Base-by-base conservation (phyloP, 2,888 invertebrate genomes). In the Acronicta aceris region DNA sequence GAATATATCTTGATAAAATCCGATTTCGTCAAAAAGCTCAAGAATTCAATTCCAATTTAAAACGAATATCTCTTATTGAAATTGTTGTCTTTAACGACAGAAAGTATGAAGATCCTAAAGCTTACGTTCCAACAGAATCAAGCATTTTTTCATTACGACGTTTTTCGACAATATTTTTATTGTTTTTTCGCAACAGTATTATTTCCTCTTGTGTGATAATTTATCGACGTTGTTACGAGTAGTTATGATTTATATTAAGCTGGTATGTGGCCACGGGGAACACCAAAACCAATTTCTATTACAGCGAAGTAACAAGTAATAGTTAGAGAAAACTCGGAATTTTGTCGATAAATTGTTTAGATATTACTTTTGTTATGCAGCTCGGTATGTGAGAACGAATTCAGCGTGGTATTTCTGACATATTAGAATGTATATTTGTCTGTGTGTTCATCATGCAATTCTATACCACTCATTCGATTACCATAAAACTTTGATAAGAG, bases 221-320 rank as follows among this genome's bases (percentile, higher is more conserved):
- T 88, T 89, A 88, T 86, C 70, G 81, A 75, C 72, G 86, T 85
- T 85, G 86, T 86, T 85, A 74, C 71, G 73, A 74, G 76, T 76
- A 64, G 83, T 84, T 85, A 74, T 86, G 88, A 88, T 88, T 88
- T 89, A 88, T 88, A 81, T 75, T 78, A 68, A 79, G 75, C 70
- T 52, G 76, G 74, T 78, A 72, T 78, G 77, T 77, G 78, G 82
- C 48, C 21, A 27, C 25, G 40, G 47, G 27, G 46, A 74, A 33
- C 71, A 76, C 66, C 77, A 70, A 77, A 78, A 81, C 76, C 76
- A 81, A 83, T 86, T 84, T 82, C 74, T 49, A 49, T 59, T 56
- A 54, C 52, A 56, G 74, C 73, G 74, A 43, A 70, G 52, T 60
- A 60, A 66, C 56, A 57, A 56, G 43, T 17, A 61, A 63, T 52